Base-by-base conservation (phyloP, 2,113 vertebrate species). In the Coryphaenoides rupestris region DNA sequence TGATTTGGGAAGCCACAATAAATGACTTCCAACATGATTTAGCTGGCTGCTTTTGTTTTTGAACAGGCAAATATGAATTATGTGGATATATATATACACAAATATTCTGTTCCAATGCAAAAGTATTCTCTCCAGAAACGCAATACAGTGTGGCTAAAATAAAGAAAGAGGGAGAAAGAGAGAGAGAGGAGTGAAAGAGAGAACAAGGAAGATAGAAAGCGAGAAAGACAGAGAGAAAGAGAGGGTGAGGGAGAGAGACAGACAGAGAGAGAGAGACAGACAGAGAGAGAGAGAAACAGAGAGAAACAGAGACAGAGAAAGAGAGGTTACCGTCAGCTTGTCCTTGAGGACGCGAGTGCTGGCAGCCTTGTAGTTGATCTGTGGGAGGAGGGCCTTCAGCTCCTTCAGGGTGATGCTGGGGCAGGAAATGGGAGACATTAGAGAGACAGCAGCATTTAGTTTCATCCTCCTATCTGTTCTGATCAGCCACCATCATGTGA, bases 331-430 rank as follows among this genome's bases (percentile, higher is more conserved):
- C 93, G 40, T 65, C 73, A 95, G 89, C 79, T 89, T 96, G 63
- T 98, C 96, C 78, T 94, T 98, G 73, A 99, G 86, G 69, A 79
- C 87, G 63, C 94, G 94, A 69, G 90, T 74, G 65, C 88, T 88
- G 64, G 84, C 91, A 21, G 91, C 88, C 90, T 98, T 99, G 87
- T 93, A 96, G 91, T 98, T 99, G 40, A 95, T 86, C 77, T 92
- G 82, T 10, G 94, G 93, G 63, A 99, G 89, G 54, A 98, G 78
- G 19, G 92, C 84, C 82, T 99, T 99, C 81, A 97, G 47, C 74
- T 98, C 96, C 60, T 96, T 93, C 53, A 95, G 77, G 75, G 92
- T 92, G 88, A 99, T 92, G 75, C 97, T 99, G 78, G 33, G 33
- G 33, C 19, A 33, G 45, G 21, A 78, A 15, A 14, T 15, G 21